Evolutionary conservation across 2,888 invertebrate species (phyloP).

Genomic region (Eupithecia centaureata): DNA sequence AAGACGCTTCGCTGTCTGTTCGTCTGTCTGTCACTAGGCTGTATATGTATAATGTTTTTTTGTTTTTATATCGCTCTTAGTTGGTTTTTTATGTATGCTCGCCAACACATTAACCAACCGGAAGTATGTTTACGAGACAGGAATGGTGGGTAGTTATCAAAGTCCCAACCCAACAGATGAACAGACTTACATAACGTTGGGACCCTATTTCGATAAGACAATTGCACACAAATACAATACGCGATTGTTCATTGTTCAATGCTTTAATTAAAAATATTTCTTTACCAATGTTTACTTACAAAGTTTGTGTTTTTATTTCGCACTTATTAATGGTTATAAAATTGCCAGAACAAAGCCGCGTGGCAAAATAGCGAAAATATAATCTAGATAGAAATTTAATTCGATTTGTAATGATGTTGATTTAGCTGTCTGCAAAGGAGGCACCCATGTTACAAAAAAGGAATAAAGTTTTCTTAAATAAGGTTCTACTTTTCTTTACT

Average conservation of each 20-base stretch:
- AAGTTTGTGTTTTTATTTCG: not conserved
- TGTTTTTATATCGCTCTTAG: too few relatives aligned
- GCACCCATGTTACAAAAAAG: not conserved
- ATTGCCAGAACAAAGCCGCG: not conserved
- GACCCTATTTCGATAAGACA: constrained; percentile 25
- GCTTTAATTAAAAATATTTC: constrained; percentile 21
- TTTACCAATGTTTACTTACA: not conserved
- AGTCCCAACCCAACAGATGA: too few relatives aligned
- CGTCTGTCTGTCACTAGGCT: too few relatives aligned
- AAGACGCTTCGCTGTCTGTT: too few relatives aligned
- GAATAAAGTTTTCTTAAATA: too few relatives aligned
- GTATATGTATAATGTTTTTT: too few relatives aligned
- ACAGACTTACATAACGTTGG: not conserved
- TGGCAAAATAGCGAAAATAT: not conserved
- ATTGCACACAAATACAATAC: constrained; percentile 27
- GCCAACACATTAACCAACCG: not conserved
- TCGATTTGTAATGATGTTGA: too few relatives aligned
- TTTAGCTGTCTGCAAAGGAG: too few relatives aligned
- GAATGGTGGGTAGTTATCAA: not conserved
- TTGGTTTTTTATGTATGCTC: too few relatives aligned
- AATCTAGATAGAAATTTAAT: too few relatives aligned
- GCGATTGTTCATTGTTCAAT: constrained; percentile 31
- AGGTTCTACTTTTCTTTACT: too few relatives aligned
- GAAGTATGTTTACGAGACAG: not conserved
- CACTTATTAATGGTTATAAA: not conserved